Conservation (phyloP, 2,797 vertebrate genomes). For the Leptatherina wallacei region DNA sequence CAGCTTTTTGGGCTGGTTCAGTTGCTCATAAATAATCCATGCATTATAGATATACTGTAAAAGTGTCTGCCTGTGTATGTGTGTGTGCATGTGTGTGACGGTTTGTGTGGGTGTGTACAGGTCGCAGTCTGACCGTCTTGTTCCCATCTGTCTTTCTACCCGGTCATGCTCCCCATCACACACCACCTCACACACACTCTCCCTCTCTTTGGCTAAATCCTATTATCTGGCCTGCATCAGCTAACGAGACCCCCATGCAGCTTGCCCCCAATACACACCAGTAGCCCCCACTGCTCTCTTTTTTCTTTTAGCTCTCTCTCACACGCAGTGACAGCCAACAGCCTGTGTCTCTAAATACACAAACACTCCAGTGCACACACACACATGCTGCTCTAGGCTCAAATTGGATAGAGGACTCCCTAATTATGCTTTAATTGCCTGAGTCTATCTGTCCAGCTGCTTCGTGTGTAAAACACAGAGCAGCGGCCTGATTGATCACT, state of each 20-base stretch:
- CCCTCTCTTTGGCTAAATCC: conserved; percentile 78
- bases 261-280: background rate
- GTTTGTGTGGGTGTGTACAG: conserved; percentile 45
- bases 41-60: conserved; percentile 71
- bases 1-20: conserved; percentile 49
- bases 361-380: conserved; percentile 16
- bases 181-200: conserved; percentile 67
- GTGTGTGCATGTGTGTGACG: conserved; percentile 29
- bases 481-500: conserved; percentile 66
- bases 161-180: conserved; percentile 58
- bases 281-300: conserved; percentile 26
- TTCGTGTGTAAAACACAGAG: conserved; percentile 65
- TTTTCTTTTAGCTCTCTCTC: conserved; percentile 10
- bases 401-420: conserved; percentile 71
- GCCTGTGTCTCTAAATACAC: conserved; percentile 46
- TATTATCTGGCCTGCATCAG: conserved; percentile 78
- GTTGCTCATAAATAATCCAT: conserved; percentile 75
- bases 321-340: conserved; percentile 42
- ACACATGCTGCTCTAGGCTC: conserved; percentile 56
- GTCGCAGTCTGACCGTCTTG: conserved; percentile 76
- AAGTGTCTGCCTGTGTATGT: conserved; percentile 35
- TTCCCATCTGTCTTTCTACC: conserved; percentile 80
- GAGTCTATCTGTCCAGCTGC: conserved; percentile 81
- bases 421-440: conserved; percentile 83
- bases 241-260: conserved; percentile 78